Evolutionary conservation across 1,140 invertebrate species (phyloP), one percentile per base, ranked within the genome.

Genomic region (Choristoneura fumiferana): DNA sequence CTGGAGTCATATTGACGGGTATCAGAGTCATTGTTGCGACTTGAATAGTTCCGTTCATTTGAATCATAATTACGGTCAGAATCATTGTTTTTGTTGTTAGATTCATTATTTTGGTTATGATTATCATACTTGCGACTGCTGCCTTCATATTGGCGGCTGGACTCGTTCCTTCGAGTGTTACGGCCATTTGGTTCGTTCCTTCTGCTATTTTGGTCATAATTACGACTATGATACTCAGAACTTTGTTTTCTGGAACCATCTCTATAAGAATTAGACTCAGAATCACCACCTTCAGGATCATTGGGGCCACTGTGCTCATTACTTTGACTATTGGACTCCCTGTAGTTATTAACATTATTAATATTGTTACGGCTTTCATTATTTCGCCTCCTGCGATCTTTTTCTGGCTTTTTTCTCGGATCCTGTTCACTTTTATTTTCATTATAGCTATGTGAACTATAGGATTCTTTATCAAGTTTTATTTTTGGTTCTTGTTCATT

Each of bases 401-500:
- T 61, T 53, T 70, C 49, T 57, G 36, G 40, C 58, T 54, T 67
- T 45, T 75, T 73, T 63, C 45, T 65, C 8, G 65, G 63, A 18
- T 67, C 62, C n/a, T 65, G 65, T 54, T 64, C 76, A n/a, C 73
- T 67, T 12, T 65, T 62, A 40, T 17, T 58, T 55, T 64, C 67
- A 36, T 67, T 67, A 18, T 73, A 38, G 22, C 55, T 66, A 57
- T 61, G 58, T 34, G 63, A 55, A 38, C 52, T 49, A 17, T 54
- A 17, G 38, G 36, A 56, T 57, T 69, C 49, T 58, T 63, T 36
- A 45, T 55, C 39, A 66, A 56, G 29, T 58, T 62, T 17, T 37
- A 63, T 17, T 60, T 45, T 57, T 22, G 60, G 59, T 17, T 66
- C 62, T 29, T 17, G 33, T 15, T 53, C 35, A 14, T 58, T 43